Evolutionary conservation across 2,797 vertebrate species (phyloP).

Genomic region (Sardinella longiceps): DNA sequence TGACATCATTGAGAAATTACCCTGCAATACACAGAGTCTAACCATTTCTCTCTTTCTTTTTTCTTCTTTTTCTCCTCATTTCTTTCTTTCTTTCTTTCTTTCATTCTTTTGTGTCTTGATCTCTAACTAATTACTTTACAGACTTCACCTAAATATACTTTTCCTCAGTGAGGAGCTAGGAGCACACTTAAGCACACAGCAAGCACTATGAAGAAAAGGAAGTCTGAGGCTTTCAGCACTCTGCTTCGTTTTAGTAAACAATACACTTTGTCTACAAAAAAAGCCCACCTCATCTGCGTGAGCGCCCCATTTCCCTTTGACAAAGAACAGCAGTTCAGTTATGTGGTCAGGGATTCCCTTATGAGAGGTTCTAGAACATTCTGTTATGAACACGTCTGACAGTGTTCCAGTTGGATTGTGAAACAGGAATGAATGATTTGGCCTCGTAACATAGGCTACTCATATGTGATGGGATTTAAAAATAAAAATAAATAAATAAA

Average conservation of each 20-base stretch:
- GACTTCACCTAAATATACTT: not conserved
- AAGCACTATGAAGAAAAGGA: not conserved
- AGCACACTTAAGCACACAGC: not conserved
- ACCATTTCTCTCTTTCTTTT: not conserved
- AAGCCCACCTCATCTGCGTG: no score
- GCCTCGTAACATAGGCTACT: no score
- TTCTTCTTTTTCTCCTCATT: not conserved
- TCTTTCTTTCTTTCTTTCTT: not conserved
- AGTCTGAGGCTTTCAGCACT: not conserved
- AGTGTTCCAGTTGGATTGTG: not conserved
- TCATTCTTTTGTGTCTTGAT: not conserved
- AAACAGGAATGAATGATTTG: not conserved
- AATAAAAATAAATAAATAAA: no score
- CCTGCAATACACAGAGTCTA: not conserved
- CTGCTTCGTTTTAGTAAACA: not conserved
- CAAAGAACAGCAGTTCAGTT: not conserved
- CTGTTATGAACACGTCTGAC: not conserved
- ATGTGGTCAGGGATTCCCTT: not conserved
- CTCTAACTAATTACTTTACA: not conserved
- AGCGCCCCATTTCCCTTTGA: not conserved
- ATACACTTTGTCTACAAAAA: not conserved
- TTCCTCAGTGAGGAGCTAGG: not conserved
- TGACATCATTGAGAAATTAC: not conserved
- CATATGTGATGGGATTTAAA: not conserved
- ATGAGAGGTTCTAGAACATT: not conserved